Evolutionary conservation across 1,140 invertebrate species (phyloP), one percentile per base, ranked within the genome.

Genomic region (Forficula auricularia): DNA sequence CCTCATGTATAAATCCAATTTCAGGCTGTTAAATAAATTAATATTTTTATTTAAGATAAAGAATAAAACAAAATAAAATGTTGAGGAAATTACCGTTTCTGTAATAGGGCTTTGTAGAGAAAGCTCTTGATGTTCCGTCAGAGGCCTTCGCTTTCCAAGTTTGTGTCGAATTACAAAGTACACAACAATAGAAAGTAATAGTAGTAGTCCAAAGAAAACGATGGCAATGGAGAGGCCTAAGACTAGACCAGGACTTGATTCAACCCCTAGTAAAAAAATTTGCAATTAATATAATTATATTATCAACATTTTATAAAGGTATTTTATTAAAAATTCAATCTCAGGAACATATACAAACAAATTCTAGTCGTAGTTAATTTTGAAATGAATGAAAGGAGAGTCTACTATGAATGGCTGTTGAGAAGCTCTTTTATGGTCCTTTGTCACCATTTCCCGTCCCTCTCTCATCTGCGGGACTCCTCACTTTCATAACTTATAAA

Each of bases 31-130:
- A 43, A 65, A 63, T 3, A 63, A 65, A 4, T 63, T 57, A 44
- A 60, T 52, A 36, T 63, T 58, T 30, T 59, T 40, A 8, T 60
- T 44, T 12, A 54, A 54, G 37, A 62, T 47, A 39, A 16, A 59
- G 54, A 40, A 61, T 57, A 41, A 54, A 57, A 45, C 62, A 57
- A 40, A 57, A 48, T 8, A 27, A n/a, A 10, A 48, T 33, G 13
- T 15, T 31, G 12, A 38, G 12, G 4, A 31, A 9, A 12, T 36
- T 19, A 42, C 72, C 2, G 72, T 60, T 59, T 78, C 74, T 19
- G 75, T 67, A 15, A 75, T 64, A 0, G 75, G 73, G 20, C 71
- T 72, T 52, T 76, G 73, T 20, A 77, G 53, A 0, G 75, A 73
- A 52, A 79, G 60, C 54, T 78, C 75, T 50, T 77, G 75, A 20